Percentiles rank a stretch among this genome's conserved stretches.
Conservation (phyloP, 2,113 vertebrate species). For the Toxotes chatareus region DNA sequence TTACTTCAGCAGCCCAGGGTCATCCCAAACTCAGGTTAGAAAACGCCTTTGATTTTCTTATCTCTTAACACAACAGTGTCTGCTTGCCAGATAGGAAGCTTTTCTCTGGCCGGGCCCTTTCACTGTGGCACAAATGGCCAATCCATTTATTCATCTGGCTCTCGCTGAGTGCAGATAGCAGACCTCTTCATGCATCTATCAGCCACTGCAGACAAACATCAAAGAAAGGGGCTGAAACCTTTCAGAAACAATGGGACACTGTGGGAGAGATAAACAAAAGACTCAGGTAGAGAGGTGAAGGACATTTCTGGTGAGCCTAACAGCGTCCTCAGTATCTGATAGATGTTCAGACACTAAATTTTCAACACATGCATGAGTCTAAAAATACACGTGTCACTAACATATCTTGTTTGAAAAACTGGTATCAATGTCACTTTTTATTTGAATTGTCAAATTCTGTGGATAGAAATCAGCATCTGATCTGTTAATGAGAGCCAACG, state of each 20-base stretch:
- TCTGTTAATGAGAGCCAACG: background rate
- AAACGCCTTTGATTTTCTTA: conserved; percentile 51
- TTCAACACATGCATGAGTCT: background rate
- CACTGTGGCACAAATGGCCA: conserved; percentile 47
- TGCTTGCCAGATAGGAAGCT: conserved; percentile 62
- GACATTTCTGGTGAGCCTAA: conserved; percentile 1
- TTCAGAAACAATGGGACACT: conserved; percentile 55
- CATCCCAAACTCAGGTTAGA: background rate
- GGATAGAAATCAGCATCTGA: background rate
- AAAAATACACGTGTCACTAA: background rate
- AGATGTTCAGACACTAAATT: background rate
- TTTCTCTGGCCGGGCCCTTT: conserved; percentile 41
- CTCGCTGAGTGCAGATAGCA: conserved; percentile 75
- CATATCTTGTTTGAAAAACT: background rate
- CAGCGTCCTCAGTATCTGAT: background rate
- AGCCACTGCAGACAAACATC: conserved; percentile 48
- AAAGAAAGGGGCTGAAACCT: conserved; percentile 37
- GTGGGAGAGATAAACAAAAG: conserved; percentile 41
- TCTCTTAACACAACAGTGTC: conserved; percentile 56
- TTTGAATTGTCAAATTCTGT: background rate
- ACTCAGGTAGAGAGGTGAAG: conserved; percentile 28
- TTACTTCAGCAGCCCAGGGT: background rate
- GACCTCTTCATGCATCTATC: conserved; percentile 60
- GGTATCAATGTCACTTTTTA: background rate
- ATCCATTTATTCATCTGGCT: conserved; percentile 63